Base-by-base conservation (phyloP, 1,140 invertebrate genomes). In the Trypoxylus dichotomus region DNA sequence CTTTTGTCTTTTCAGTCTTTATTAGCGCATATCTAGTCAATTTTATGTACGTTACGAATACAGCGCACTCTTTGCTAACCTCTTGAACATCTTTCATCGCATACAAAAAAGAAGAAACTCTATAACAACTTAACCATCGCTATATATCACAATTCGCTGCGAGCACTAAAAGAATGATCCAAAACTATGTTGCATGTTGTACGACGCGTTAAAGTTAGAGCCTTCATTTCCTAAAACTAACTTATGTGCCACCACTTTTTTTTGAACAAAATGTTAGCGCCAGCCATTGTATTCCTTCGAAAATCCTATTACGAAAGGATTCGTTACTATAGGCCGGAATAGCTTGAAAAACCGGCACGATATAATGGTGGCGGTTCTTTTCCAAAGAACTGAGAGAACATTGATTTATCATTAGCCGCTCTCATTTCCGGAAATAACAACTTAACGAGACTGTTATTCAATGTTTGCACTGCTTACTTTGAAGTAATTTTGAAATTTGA, bases 351-450 rank as follows among this genome's bases (percentile, higher is more conserved):
- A 54, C 15, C 47, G 47, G 15, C 6, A 54, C 47, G 15, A 37
- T 37, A 37, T 37, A 37, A 37, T 1, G 10, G 32, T 7, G 32
- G 32, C 32, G 2, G 32, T 2, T 8, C 43, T 13, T 6, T 54
- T 54, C 47, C 47, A 54, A 54, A 54, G 19, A 54, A 19, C 47
- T 19, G 47, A 19, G 47, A 5, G 47, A 54, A 54, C 47, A 54
- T 54, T 54, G 47, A 54, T 54, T 54, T 54, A 54, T 54, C 47
- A 54, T 54, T 54, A 54, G 47, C 19, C 47, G 47, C 47, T 54
- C n/a, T n/a, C 47, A 15, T 54, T 54, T 54, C 47, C 47, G 47
- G 47, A 54, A 54, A 54, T 54, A 54, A 19, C 47, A 54, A 54
- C 47, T 54, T 54, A 54, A 54, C 47, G 47, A 54, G 47, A 19